These are phyloP conservation scores for Onychostruthus taczanowskii DNA, from an alignment of 2,113 vertebrate genomes.

Conservation along the genomic window DNA sequence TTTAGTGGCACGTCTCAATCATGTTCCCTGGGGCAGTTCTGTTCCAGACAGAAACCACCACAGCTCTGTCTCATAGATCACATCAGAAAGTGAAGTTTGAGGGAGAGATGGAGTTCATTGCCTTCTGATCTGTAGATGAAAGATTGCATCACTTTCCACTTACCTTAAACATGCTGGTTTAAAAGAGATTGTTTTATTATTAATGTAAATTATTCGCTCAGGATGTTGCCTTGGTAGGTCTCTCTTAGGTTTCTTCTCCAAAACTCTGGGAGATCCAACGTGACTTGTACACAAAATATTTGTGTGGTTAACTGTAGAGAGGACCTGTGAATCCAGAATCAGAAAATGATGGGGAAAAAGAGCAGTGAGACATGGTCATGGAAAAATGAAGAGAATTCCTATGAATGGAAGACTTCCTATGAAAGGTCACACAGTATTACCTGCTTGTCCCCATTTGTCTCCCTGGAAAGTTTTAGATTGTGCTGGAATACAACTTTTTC, in stretches of 20 bases:
- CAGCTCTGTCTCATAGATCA: background rate
- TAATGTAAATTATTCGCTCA: background rate
- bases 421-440: conserved; percentile 15
- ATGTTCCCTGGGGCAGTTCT: background rate
- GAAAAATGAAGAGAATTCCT: background rate
- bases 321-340: background rate
- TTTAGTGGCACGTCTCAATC: background rate
- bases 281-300: background rate
- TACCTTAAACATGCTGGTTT: background rate
- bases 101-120: background rate
- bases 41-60: background rate
- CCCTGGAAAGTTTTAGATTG: background rate
- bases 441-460: background rate
- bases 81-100: background rate
- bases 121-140: background rate
- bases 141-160: background rate
- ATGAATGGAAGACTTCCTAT: conserved; percentile 3
- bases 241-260: background rate
- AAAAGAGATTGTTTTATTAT: background rate
- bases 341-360: background rate
- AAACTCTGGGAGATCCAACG: background rate
- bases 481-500: background rate
- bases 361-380: background rate
- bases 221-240: background rate
- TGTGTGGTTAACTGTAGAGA: background rate